phyloP scores from a whole-genome alignment of 2,888 invertebrate species.

The Drosophila percnosoma region DNA sequence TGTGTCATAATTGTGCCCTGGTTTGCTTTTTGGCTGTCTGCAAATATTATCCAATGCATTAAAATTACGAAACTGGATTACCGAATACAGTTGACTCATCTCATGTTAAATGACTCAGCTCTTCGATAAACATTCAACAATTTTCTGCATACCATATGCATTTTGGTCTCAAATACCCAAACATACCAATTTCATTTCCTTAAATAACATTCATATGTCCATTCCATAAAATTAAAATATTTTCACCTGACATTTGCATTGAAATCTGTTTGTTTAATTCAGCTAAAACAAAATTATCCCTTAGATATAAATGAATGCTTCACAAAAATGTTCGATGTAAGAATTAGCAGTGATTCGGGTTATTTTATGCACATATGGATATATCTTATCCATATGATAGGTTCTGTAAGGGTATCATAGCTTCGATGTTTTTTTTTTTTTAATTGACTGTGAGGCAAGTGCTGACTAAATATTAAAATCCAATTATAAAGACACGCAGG shows the following conservation, averaged over 20 bases:
- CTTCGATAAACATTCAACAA: neutral
- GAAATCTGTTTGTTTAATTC: neutral
- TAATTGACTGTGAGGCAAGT: neutral
- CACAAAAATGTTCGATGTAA: neutral
- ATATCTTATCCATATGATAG: no score
- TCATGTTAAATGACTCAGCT: neutral
- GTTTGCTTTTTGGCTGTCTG: slow-evolving; percentile 8
- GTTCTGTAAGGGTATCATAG: neutral
- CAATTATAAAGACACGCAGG: neutral
- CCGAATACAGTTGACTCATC: slow-evolving; percentile 14
- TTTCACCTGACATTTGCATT: neutral
- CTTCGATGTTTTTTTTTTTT: neutral
- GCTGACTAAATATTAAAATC: neutral
- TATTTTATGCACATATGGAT: neutral
- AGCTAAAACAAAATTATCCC: neutral
- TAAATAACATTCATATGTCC: neutral
- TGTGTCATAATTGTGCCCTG: slow-evolving; percentile 23
- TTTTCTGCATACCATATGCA: neutral
- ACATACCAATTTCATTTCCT: neutral
- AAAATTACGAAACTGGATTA: slow-evolving; percentile 27
- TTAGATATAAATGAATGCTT: neutral
- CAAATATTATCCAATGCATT: slow-evolving; percentile 10
- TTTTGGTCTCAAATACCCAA: neutral
- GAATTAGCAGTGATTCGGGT: neutral
- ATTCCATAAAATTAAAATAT: no score